These are phyloP conservation scores for Coptodon rendalli DNA, from an alignment of 2,113 vertebrate species.

Conservation along the genomic window DNA sequence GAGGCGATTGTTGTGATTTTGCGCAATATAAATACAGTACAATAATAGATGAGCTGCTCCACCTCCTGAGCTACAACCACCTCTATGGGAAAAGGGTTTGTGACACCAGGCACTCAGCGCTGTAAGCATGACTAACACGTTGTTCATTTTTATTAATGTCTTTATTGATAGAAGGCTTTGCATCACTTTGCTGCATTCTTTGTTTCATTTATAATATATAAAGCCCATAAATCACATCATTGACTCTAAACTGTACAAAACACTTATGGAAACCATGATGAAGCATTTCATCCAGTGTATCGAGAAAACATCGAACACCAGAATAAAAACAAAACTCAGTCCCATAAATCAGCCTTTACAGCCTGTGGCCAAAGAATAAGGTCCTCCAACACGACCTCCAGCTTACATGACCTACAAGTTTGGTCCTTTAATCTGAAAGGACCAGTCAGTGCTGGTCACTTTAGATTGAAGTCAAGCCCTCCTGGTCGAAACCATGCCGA, in stretches of 20 bases:
- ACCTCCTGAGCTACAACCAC: not conserved
- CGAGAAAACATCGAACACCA: rapidly evolving
- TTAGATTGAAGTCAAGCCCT: not conserved
- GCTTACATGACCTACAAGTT: not conserved
- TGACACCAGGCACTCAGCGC: rapidly evolving
- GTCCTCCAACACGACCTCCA: not conserved
- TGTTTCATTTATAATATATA: not conserved
- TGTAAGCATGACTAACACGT: not conserved
- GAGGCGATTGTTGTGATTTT: not conserved
- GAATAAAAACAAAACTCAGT: not conserved
- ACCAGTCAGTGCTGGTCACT: not conserved
- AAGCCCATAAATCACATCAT: not conserved
- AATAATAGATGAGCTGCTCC: not conserved
- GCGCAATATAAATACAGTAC: not conserved
- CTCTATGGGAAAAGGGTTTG: not conserved
- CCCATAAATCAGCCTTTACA: not conserved
- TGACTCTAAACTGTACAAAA: not conserved
- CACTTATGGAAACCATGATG: not conserved
- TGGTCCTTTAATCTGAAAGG: not conserved
- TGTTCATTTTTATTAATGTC: not conserved
- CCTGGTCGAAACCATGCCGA: not conserved
- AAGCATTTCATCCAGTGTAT: not conserved
- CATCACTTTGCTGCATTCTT: not conserved
- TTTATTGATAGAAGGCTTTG: not conserved
- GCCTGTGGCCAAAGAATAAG: rapidly evolving